Base-by-base conservation (phyloP, 92 coral and sea anemone genomes). In the Anthopleura xanthogrammica region DNA sequence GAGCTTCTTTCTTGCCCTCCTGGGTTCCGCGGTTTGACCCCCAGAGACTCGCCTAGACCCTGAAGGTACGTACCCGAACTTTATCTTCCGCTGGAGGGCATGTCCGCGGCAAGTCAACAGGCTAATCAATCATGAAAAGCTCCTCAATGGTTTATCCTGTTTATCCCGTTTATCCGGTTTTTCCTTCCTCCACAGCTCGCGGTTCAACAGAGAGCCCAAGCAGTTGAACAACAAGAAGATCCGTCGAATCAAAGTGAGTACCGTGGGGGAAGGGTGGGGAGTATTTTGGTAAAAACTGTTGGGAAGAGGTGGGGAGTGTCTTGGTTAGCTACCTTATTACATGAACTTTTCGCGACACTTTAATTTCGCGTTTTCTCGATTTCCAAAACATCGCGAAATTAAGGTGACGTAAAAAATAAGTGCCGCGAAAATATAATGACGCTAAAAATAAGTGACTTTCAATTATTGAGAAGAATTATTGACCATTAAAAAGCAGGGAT, bases 181-280 rank as follows among this genome's bases (percentile, higher is more conserved):
- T 60, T 65, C 36, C 58, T 71, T 85, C 40, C 48, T 70, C 19
- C 73, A 20, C 48, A 82, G 85, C 85, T 82, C 56, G 79, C 74
- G 43, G 43, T 79, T 43, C 79, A 48, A 79, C 73, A 76, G 56
- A 65, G 72, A 55, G 85, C 85, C 13, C 82, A 79, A 42, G 79
- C 52, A 19, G 77, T 36, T 7, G 79, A 80, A 23, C 72, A 79
- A 41, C 73, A 75, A 1, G 85, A 85, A 41, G 88, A 85, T 48
- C 72, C 81, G 11, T 57, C 79, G n/a, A 52, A 66, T 16, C 54
- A 74, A 79, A 79, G 88, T 85, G 71, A 79, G 88, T 78, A 52
- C 80, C 11, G 7, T 6, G 17, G 39, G 39, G 17, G 36, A 0
- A 12, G 48, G 54, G 43, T 10, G 24, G 55, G 60, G 29, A 60